Evolutionary conservation across 2,113 vertebrate species (phyloP), one percentile per base, ranked within the genome.

Genomic region (Takifugu bimaculatus): DNA sequence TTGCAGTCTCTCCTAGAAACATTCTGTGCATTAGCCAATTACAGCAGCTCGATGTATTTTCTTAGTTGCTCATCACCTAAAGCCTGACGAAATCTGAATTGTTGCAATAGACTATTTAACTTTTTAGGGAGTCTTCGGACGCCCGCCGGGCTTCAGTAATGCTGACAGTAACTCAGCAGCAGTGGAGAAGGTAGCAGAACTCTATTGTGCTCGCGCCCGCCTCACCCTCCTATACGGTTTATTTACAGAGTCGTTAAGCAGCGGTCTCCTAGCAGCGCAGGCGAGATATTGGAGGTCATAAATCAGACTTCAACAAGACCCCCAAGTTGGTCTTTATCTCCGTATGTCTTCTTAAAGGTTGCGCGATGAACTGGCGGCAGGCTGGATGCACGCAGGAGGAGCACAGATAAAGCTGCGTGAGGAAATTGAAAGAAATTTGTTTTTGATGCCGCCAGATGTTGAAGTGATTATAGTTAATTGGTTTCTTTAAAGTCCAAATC

Each of bases 211-310:
- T 67, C 63, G 60, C 32, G 75, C 74, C 77, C 25, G 51, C 63
- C 68, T 56, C 61, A 42, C 72, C 63, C 63, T 54, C 54, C 61
- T 35, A 54, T 2, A 81, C 65, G 62, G 77, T 84, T 81, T 86
- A 90, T 89, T 88, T 88, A 85, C 79, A 20, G 68, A 77, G 74
- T 66, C 72, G 82, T 87, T 86, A 72, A 76, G 79, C 65, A 48
- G 77, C 67, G 27, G 68, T 65, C 75, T 79, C 67, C 63, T 79
- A 68, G 61, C 63, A 81, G 78, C 79, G 71, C 76, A 57, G 53
- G 66, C 72, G 51, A 79, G 85, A 86, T 87, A 84, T 88, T 86
- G 84, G 67, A 77, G 79, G 60, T 63, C 39, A 54, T 87, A 88
- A 86, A 87, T 88, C 84, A 87, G 79, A 43, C 51, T 65, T 60